Percentiles rank a stretch among this genome's conserved stretches.
These are phyloP conservation scores for Pygoscelis antarcticus DNA, from an alignment of 2,113 vertebrate species.

Conservation along the genomic window DNA sequence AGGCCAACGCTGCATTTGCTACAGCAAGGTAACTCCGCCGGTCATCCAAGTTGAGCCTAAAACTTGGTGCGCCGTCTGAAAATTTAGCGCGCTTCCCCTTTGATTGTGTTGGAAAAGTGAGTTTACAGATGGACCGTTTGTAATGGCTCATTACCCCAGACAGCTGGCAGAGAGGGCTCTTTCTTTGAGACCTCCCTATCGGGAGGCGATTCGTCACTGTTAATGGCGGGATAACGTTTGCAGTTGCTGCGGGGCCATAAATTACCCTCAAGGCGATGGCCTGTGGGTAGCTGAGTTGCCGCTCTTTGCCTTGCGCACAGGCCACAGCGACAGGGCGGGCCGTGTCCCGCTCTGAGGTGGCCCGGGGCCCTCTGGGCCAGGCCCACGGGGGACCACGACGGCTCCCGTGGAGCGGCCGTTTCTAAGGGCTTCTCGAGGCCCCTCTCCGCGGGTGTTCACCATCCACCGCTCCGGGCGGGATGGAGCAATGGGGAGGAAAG, in stretches of 20 bases:
- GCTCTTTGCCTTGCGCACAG: fast-evolving
- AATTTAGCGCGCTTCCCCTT: fast-evolving
- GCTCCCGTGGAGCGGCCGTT: fast-evolving
- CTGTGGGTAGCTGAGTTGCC: fast-evolving
- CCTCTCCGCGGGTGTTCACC: no score
- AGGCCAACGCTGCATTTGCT: fast-evolving
- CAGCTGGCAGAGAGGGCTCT: not conserved
- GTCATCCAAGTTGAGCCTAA: fast-evolving
- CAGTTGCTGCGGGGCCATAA: not conserved
- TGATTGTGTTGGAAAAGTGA: not conserved
- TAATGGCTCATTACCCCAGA: fast-evolving
- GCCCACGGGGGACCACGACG: no score
- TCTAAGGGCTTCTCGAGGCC: not conserved
- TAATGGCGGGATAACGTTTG: fast-evolving
- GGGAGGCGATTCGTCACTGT: fast-evolving
- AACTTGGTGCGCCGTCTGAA: fast-evolving
- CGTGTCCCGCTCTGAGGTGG: fast-evolving
- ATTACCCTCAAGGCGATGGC: fast-evolving
- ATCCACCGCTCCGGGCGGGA: no score
- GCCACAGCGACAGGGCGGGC: not conserved
- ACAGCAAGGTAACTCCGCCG: fast-evolving
- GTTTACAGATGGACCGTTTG: fast-evolving
- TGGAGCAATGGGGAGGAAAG: no score
- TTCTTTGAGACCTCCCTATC: not conserved
- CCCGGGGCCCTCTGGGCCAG: not conserved